Conservation (phyloP, 2,888 invertebrate genomes). For the Falcaria lacertinaria region DNA sequence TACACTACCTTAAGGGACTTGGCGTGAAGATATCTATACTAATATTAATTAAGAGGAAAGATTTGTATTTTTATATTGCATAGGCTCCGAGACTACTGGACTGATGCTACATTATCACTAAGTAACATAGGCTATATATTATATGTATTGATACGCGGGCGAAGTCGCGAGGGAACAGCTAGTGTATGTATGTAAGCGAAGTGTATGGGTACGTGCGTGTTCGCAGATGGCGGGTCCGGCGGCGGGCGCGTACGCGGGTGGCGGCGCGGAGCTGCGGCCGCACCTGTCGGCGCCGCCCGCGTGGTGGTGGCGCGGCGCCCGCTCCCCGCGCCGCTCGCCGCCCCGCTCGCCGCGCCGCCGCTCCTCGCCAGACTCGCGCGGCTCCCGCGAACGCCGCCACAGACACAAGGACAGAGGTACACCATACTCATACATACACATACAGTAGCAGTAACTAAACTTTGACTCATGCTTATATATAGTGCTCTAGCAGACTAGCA, state of each 20-base stretch:
- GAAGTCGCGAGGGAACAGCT: too few relatives aligned
- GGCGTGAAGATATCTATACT: too few relatives aligned
- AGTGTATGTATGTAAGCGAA: too few relatives aligned
- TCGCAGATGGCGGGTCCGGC: conserved; percentile 23
- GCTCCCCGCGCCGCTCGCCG: conserved; percentile 19
- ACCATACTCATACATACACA: conserved; percentile 7
- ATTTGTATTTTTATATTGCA: too few relatives aligned
- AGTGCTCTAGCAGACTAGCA: too few relatives aligned
- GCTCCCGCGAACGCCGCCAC: conserved; percentile 38
- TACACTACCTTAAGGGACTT: too few relatives aligned
- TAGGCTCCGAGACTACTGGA: too few relatives aligned
- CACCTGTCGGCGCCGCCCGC: conserved; percentile 59
- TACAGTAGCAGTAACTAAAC: conserved; percentile 39
- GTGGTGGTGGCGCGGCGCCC: conserved; percentile 47
- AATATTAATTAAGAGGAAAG: too few relatives aligned
- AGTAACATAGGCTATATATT: too few relatives aligned
- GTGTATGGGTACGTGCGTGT: neutral
- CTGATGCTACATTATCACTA: too few relatives aligned
- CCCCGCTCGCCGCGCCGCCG: conserved; percentile 43
- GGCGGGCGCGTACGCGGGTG: conserved; percentile 14
- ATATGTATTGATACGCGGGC: too few relatives aligned
- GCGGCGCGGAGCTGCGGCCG: conserved; percentile 42
- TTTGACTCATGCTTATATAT: too few relatives aligned
- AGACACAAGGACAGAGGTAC: conserved; percentile 53
- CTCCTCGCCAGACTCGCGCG: conserved; percentile 63